Conservation (phyloP, 1,140 invertebrate species). For the Diprion similis region DNA sequence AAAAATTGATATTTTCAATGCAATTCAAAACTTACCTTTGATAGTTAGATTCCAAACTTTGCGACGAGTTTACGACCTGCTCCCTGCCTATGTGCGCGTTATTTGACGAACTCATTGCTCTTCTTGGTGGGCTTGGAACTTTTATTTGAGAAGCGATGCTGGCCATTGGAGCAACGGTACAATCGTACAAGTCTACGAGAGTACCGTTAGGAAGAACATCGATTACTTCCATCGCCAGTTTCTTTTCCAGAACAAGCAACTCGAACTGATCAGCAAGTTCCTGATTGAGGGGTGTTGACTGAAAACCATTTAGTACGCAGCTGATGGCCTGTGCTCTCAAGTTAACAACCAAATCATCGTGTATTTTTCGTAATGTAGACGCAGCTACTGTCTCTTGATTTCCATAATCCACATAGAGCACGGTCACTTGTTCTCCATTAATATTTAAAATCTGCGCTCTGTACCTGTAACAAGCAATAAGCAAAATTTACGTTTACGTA, state of each 20-base stretch:
- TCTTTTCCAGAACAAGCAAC: constrained; percentile 56
- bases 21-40: not conserved
- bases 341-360: constrained; percentile 67
- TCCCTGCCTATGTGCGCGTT: not conserved
- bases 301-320: constrained; percentile 71
- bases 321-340: constrained; percentile 77
- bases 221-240: constrained; percentile 65
- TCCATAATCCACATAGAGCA: constrained; percentile 80
- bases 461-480: constrained; percentile 60
- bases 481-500: not conserved
- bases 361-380: constrained; percentile 67
- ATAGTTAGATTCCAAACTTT: not conserved
- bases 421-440: constrained; percentile 59
- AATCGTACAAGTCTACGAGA: constrained; percentile 63
- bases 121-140: not conserved
- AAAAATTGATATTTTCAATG: no score
- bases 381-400: constrained; percentile 70
- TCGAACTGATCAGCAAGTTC: constrained; percentile 58
- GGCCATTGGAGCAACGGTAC: constrained; percentile 14
- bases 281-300: constrained; percentile 49
- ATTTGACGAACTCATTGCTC: no score
- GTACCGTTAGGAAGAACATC: constrained; percentile 58
- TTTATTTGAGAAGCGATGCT: constrained; percentile 22
- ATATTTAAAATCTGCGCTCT: constrained; percentile 65
- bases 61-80: not conserved